Conservation (phyloP, 2,888 invertebrate genomes). For the Rapana venosa region DNA sequence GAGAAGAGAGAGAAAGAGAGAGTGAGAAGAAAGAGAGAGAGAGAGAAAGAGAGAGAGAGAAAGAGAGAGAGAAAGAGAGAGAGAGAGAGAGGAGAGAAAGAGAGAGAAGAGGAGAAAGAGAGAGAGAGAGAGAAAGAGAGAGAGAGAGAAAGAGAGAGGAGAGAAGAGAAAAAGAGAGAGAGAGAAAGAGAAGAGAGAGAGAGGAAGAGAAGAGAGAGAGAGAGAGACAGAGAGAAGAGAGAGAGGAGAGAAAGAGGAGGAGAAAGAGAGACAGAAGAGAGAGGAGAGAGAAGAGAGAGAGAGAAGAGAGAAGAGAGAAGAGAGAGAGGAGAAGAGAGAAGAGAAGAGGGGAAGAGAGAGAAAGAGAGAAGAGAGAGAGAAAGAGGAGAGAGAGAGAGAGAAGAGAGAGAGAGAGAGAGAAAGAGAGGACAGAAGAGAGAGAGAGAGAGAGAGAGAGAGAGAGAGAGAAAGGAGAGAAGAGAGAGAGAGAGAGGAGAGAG, state of each 20-base stretch:
- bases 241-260: neutral
- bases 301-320: neutral
- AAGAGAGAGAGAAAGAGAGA: constrained; percentile 28
- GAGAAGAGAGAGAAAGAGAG: neutral
- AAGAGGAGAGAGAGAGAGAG: neutral
- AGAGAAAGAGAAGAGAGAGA: neutral
- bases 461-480: neutral
- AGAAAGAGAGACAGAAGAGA: neutral
- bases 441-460: neutral
- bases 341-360: neutral
- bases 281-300: neutral
- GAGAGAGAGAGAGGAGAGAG: neutral
- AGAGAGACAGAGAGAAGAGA: constrained; percentile 15
- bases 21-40: neutral
- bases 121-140: neutral
- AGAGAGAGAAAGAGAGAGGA: neutral
- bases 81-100: neutral
- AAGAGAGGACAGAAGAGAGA: neutral
- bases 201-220: constrained; percentile 36
- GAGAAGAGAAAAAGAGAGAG: constrained; percentile 31
- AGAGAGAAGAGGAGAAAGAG: neutral
- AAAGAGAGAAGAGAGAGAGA: neutral
- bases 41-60: constrained; percentile 24
- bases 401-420: neutral
- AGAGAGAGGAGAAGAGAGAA: constrained; percentile 8